phyloP scores from a whole-genome alignment of 35 echinoderm and acorn worm species.

The Stichopus chloronotus region DNA sequence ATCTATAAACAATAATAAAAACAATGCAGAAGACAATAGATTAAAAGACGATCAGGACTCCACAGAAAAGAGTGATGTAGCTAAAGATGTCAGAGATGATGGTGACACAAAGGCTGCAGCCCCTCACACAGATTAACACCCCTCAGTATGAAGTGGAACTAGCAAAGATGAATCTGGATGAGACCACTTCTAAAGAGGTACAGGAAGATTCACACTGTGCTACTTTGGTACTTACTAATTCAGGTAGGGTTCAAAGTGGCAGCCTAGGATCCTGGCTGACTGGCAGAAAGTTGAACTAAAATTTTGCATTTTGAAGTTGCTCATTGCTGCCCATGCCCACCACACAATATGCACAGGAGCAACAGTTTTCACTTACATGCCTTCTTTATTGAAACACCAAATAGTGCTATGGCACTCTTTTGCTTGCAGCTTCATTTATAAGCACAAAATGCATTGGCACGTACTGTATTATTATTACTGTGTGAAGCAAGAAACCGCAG shows the following conservation, averaged over 20 bases:
- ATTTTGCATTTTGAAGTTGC: too few species aligned
- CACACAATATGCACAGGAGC: too few species aligned
- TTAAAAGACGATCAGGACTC: not conserved
- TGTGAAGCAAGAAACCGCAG: too few species aligned
- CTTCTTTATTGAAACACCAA: too few species aligned
- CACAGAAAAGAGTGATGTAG: not conserved
- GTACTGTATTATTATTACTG: too few species aligned
- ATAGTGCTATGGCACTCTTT: too few species aligned
- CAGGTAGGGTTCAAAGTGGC: constrained; percentile 36
- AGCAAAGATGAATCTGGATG: constrained; percentile 27
- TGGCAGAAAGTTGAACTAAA: not conserved
- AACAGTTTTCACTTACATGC: too few species aligned
- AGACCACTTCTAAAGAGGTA: constrained; percentile 45
- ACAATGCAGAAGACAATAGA: constrained; percentile 21
- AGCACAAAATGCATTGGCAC: too few species aligned
- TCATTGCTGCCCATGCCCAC: too few species aligned
- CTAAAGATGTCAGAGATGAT: not conserved
- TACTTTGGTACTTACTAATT: constrained; percentile 53
- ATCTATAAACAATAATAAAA: constrained; percentile 38
- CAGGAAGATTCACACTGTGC: constrained; percentile 36
- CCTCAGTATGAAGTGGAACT: constrained; percentile 27
- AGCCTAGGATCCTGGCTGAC: not conserved
- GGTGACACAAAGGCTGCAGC: not conserved
- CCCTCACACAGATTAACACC: constrained; percentile 5
- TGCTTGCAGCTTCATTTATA: too few species aligned